These are phyloP conservation scores for Cyprinodon tularosa DNA, from an alignment of 2,113 vertebrate genomes.

Conservation along the genomic window DNA sequence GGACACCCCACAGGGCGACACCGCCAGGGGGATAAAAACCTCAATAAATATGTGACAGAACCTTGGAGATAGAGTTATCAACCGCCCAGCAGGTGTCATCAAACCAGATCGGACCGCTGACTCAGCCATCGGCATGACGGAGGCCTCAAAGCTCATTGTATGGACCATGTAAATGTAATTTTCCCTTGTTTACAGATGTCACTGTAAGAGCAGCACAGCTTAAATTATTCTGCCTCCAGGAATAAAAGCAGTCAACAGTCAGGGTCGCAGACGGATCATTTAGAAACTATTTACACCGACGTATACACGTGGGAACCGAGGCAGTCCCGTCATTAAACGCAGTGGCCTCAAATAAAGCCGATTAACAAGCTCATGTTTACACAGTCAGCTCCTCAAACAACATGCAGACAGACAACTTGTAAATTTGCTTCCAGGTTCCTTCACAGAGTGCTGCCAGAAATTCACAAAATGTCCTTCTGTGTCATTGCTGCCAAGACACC, in stretches of 20 bases:
- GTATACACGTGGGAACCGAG: neutral
- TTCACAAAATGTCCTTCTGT: slow-evolving; percentile 20
- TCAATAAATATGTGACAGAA: slow-evolving; percentile 32
- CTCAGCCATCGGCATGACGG: slow-evolving; percentile 8
- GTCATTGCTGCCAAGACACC: neutral
- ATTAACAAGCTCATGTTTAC: slow-evolving; percentile 19
- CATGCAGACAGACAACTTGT: slow-evolving; percentile 13
- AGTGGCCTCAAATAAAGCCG: neutral
- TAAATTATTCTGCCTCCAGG: neutral
- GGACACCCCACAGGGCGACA: slow-evolving; percentile 11
- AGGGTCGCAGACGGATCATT: neutral
- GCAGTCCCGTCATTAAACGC: neutral
- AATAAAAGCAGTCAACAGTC: neutral
- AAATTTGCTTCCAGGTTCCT: slow-evolving; percentile 20
- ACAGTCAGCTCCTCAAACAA: neutral
- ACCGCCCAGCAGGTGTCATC: slow-evolving; percentile 22
- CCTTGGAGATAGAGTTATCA: slow-evolving; percentile 25
- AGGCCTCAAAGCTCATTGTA: slow-evolving; percentile 16
- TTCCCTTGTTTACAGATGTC: slow-evolving; percentile 18
- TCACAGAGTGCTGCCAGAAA: slow-evolving; percentile 29
- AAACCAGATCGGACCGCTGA: slow-evolving; percentile 36
- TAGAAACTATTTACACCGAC: neutral
- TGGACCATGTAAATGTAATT: slow-evolving; percentile 21
- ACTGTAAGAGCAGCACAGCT: neutral
- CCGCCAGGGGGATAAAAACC: neutral